Base-by-base conservation (phyloP, 2,888 invertebrate genomes). In the Troides helena region DNA sequence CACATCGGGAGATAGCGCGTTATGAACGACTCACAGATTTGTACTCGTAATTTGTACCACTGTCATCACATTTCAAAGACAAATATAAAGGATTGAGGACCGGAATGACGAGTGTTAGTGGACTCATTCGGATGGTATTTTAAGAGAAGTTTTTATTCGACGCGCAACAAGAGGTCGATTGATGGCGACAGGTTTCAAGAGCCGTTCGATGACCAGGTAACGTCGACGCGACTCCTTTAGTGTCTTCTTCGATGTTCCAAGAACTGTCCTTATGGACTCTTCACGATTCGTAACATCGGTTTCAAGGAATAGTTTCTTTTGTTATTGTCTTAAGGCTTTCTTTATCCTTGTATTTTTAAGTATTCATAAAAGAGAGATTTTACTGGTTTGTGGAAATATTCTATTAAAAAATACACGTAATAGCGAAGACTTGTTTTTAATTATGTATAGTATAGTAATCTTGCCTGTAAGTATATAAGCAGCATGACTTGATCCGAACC, bases 61-160 rank as follows among this genome's bases (percentile, higher is more conserved):
- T 92, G 92, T 92, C 92, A 92, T 92, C 92, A 92, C 92, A 92
- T 92, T 92, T 92, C 90, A 92, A 92, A 92, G 92, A 92, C 92
- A 92, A 92, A 92, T 90, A 92, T 92, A 92, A 92, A 92, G 90
- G 87, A 91, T 92, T 87, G 92, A 89, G 87, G 84, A 84, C 86
- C 86, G 86, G 90, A 88, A 90, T 92, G 92, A 92, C 91, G 88
- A 92, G 91, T 91, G 92, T 90, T 90, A 90, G 85, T 82, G 85
- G 78, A 85, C 83, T 85, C 89, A 85, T 89, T 88, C 84, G 83
- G 84, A 80, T 91, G 90, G 89, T 88, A 91, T 92, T 89, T 92
- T 89, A 89, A 90, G 81, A 90, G 88, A 88, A 85, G 86, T 87
- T 92, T 88, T 92, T 91, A 91, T 91, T 90, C 89, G 88, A 91